Evolutionary conservation across 2,797 vertebrate genomes (phyloP), one percentile per base, ranked within the genome.

Genomic region (Scolopax bukidnonensis): DNA sequence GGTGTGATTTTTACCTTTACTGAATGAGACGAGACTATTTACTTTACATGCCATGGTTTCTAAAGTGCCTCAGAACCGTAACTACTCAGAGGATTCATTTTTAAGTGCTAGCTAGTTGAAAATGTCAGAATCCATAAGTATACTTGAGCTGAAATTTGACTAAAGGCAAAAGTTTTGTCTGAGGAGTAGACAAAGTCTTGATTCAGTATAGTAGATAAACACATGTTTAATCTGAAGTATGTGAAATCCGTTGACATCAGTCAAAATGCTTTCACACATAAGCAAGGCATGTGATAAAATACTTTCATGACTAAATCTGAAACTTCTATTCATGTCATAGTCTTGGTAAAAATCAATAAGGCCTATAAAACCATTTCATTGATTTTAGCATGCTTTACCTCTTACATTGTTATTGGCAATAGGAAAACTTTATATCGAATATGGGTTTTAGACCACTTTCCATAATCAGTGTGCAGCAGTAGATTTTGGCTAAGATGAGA

Each of bases 1-100:
- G n/a, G 45, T 67, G 56, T 63, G 41, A 60, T 87, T 93, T 95
- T 94, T 87, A 92, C 85, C 63, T 94, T 94, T 82, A 73, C 76
- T 71, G 82, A 95, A 90, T 43, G 40, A 92, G 80, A 92, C 6
- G 12, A 92, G 87, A 92, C 45, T 94, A 64, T 96, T 94, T 84
- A 93, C 54, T 65, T 87, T 78, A 82, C 16, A 65, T 23, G 36
- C 27, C 23, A 7, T 48, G 18, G 36, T 80, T 94, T 90, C 32
- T 60, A 56, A 84, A 81, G 51, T 60, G 45, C 43, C 69, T 80
- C 75, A 85, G 78, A 84, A 87, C 57, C 1, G 0, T 89, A 89
- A 89, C 57, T 59, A 77, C 47, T 23, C 70, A 92, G 80, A 91
- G 36, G 32, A 78, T 95, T 73, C 21, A 81, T 76, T 93, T 97